Percentiles rank a stretch among this genome's conserved stretches.
Evolutionary conservation across 2,797 vertebrate genomes (phyloP).

Genomic region (Danionella dracula): DNA sequence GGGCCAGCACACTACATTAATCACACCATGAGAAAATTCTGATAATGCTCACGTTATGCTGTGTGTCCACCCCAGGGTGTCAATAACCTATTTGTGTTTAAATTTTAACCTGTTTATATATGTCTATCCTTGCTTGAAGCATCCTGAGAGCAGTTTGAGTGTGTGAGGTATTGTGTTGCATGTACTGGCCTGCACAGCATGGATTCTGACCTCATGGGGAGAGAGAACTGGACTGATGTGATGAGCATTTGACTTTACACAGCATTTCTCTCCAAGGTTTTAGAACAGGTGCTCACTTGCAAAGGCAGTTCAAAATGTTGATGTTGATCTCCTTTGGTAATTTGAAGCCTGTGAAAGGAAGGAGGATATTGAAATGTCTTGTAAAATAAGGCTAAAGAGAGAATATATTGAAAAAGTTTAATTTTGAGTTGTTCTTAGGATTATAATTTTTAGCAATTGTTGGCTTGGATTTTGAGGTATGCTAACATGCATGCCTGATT

Average conservation of each 20-base stretch:
- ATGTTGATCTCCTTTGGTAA: constrained; percentile 1
- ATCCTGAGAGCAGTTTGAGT: background rate
- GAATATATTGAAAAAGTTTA: too few species aligned
- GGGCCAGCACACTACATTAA: too few species aligned
- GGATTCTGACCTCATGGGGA: background rate
- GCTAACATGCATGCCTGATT: too few species aligned
- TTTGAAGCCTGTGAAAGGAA: background rate
- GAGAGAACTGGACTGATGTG: background rate
- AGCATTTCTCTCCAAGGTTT: background rate
- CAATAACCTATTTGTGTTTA: too few species aligned
- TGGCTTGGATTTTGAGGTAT: background rate
- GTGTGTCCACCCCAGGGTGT: too few species aligned
- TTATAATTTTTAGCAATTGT: background rate
- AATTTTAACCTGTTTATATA: background rate
- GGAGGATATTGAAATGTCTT: background rate
- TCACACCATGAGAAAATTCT: too few species aligned
- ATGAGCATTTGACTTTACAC: background rate
- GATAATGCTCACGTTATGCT: too few species aligned
- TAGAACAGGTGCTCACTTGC: constrained; percentile 7
- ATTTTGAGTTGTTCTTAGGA: too few species aligned
- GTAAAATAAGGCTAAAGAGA: background rate
- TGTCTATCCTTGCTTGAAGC: background rate
- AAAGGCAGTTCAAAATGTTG: background rate
- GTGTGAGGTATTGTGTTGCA: background rate
- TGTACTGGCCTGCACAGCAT: constrained; percentile 9